phyloP scores from a whole-genome alignment of 1,140 invertebrate genomes.

The Drosophila erecta region DNA sequence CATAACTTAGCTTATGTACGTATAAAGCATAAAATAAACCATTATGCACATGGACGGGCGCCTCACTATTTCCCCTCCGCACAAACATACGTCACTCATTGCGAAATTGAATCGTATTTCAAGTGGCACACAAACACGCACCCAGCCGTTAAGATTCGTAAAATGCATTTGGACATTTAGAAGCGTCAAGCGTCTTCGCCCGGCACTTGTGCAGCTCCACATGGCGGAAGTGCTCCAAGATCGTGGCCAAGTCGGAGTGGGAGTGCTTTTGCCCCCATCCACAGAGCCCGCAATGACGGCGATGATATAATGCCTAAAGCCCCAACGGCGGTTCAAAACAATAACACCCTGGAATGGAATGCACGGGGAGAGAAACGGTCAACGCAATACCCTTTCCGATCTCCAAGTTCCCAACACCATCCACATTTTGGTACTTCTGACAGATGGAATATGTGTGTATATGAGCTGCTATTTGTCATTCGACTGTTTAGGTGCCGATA shows the following conservation, averaged over 20 bases:
- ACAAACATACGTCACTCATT: constrained; percentile 50
- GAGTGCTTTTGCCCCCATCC: constrained; percentile 13
- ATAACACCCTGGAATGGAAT: constrained; percentile 15
- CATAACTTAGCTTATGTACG: constrained; percentile 60
- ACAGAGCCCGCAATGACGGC: constrained; percentile 22
- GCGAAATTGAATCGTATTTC: constrained; percentile 73
- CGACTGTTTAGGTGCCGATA: too few relatives aligned
- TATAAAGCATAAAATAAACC: constrained; percentile 43
- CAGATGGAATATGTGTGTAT: too few relatives aligned
- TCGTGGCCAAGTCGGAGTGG: constrained; percentile 28
- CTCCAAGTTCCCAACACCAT: too few relatives aligned
- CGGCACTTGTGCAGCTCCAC: constrained; percentile 23
- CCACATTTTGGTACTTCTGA: neutral
- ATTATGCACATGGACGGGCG: constrained; percentile 45
- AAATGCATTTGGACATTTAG: constrained; percentile 61
- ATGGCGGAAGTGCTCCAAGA: constrained; percentile 65
- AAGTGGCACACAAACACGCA: constrained; percentile 53
- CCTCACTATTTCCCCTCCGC: neutral
- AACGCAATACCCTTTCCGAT: constrained; percentile 10
- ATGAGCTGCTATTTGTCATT: too few relatives aligned
- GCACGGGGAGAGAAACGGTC: neutral
- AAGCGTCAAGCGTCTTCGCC: constrained; percentile 34
- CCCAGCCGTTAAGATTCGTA: constrained; percentile 53
- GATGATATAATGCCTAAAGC: constrained; percentile 65
- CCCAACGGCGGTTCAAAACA: constrained; percentile 37